These are phyloP conservation scores for Nothoprocta perdicaria DNA, from an alignment of 2,113 vertebrate species.

Conservation along the genomic window DNA sequence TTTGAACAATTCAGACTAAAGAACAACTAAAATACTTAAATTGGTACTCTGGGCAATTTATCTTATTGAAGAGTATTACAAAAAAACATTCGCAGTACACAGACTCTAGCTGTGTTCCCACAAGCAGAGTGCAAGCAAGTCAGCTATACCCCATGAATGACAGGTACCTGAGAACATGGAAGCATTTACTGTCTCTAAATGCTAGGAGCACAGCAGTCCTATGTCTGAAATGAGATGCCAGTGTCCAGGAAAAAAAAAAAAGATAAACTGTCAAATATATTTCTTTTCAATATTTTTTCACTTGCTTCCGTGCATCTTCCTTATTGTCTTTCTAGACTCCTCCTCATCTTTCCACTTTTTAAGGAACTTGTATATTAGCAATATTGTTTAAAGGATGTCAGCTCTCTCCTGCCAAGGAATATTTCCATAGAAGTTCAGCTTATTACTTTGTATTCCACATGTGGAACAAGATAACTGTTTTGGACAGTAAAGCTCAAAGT, in stretches of 20 bases:
- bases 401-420: not conserved
- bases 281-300: not conserved
- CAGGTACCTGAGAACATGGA: not conserved
- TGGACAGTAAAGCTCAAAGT: not conserved
- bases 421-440: not conserved
- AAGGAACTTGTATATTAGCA: not conserved
- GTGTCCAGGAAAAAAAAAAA: not conserved
- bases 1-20: not conserved
- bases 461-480: too few species aligned
- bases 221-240: not conserved
- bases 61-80: not conserved
- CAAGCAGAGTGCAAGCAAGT: not conserved
- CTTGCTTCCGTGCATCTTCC: not conserved
- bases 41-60: not conserved
- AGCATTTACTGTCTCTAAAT: not conserved
- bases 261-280: not conserved
- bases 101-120: not conserved
- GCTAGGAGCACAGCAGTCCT: not conserved
- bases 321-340: not conserved
- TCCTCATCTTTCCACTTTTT: not conserved
- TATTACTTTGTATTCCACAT: not conserved
- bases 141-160: not conserved
- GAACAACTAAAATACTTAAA: not conserved
- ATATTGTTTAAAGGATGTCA: not conserved
- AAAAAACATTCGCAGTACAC: not conserved